Base-by-base conservation (phyloP, 2,797 vertebrate genomes). In the Propithecus deckenii region DNA sequence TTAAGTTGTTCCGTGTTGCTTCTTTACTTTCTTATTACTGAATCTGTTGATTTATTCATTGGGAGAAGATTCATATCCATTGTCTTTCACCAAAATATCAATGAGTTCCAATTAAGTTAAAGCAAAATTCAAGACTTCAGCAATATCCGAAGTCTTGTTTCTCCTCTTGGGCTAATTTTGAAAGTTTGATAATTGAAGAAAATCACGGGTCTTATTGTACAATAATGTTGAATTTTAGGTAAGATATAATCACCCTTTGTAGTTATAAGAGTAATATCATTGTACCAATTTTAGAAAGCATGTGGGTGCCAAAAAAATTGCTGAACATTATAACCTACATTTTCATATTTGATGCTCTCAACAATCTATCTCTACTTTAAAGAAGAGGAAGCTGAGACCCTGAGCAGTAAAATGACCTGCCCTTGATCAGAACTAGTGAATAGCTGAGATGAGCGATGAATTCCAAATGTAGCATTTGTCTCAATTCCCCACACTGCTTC, bases 41-140 rank as follows among this genome's bases (percentile, higher is more conserved):
- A 94, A 83, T 87, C 20, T 46, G 90, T 83, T 93, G 8, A 50
- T 59, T 93, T 84, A 89, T 52, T 93, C 59, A 46, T 32, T 89
- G 65, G 76, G 7, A 90, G 13, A 85, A 75, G n/a, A 90, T 89
- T 80, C 13, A 43, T 75, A 76, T 65, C 15, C 14, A 55, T 74
- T 92, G 48, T 80, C 35, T 80, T 86, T 18, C 43, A 75, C 67
- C 46, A 89, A 69, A 84, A 69, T 86, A 46, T 50, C 14, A 78
- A 74, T 91, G 32, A 38, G 12, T 76, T 81, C 43, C 43, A 91
- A 50, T 72, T 74, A 90, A 93, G 43, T 86, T 35, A 91, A 95
- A 91, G 41, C 4, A 55, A 88, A 96, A 92, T 91, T 91, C 5
- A 92, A 78, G 23, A 89, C 46, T 84, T 52, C 55, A 52, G 43